phyloP scores from a whole-genome alignment of 1,140 invertebrate species.

The Heterodera schachtii region DNA sequence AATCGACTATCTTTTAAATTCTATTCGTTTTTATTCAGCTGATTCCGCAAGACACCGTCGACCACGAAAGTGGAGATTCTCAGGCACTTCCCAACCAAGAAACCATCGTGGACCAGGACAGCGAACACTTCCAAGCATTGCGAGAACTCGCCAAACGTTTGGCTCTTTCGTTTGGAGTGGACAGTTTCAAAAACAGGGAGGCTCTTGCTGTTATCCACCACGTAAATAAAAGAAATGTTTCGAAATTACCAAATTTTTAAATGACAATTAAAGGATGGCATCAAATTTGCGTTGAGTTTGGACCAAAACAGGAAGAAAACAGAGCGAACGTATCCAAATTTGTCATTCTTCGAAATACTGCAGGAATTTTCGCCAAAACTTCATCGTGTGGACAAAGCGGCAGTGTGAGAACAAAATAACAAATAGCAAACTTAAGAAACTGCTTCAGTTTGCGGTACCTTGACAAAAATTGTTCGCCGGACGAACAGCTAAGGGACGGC shows the following conservation, averaged over 20 bases:
- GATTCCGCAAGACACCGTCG: slow-evolving; percentile 15
- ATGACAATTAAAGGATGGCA: slow-evolving; percentile 36
- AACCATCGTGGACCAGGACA: slow-evolving; percentile 44
- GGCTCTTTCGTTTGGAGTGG: slow-evolving; percentile 92
- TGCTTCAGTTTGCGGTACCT: slow-evolving; percentile 19
- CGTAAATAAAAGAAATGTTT: slow-evolving; percentile 43
- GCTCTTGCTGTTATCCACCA: slow-evolving; percentile 89
- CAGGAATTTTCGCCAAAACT: slow-evolving; percentile 52
- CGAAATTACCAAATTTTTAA: too few species aligned
- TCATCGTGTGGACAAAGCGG: slow-evolving; percentile 50
- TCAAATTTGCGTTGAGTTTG: slow-evolving; percentile 37
- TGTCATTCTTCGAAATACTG: slow-evolving; percentile 49
- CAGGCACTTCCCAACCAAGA: slow-evolving; percentile 25
- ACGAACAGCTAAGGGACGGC: neutral
- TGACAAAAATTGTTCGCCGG: slow-evolving; percentile 24
- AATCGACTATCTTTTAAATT: too few species aligned
- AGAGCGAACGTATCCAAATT: slow-evolving; percentile 10
- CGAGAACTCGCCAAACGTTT: slow-evolving; percentile 93
- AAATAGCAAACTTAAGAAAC: neutral
- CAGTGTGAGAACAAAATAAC: slow-evolving; percentile 38
- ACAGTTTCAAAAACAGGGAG: slow-evolving; percentile 94
- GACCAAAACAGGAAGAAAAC: slow-evolving; percentile 34
- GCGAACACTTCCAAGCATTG: slow-evolving; percentile 45
- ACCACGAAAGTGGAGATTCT: slow-evolving; percentile 49
- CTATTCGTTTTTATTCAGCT: slow-evolving; percentile 11